These are phyloP conservation scores for Orestias chungarensis DNA, from an alignment of 2,797 vertebrate species.

Conservation along the genomic window DNA sequence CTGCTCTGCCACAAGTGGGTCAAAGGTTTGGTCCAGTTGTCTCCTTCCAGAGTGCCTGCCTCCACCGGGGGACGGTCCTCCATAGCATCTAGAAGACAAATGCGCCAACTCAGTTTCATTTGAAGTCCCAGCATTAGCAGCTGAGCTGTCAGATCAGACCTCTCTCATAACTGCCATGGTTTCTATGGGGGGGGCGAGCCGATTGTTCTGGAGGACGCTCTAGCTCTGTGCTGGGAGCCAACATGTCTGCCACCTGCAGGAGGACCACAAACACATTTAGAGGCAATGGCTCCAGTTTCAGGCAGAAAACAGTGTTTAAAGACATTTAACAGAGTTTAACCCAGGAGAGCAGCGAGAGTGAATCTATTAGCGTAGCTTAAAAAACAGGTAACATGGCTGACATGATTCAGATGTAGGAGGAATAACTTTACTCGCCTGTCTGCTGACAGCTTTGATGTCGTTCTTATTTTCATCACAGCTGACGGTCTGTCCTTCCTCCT, in stretches of 20 bases:
- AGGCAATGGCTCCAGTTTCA: too few species aligned
- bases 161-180: conserved; percentile 91
- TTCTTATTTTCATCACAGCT: conserved; percentile 52
- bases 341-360: too few species aligned
- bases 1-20: conserved; percentile 94
- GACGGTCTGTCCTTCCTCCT: conserved; percentile 69
- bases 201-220: conserved; percentile 89
- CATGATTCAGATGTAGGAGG: neutral
- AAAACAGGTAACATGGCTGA: neutral
- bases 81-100: conserved; percentile 79
- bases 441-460: conserved; percentile 42
- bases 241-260: conserved; percentile 80
- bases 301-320: too few species aligned
- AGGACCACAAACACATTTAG: neutral
- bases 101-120: conserved; percentile 1
- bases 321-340: too few species aligned
- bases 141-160: conserved; percentile 71
- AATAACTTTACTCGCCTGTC: conserved; percentile 36
- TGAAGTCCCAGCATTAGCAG: neutral
- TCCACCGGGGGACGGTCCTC: conserved; percentile 85
- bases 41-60: conserved; percentile 84
- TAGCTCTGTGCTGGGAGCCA: conserved; percentile 71
- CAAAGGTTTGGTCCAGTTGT: conserved; percentile 93
- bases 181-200: conserved; percentile 91
- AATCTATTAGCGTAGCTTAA: neutral